Evolutionary conservation across 2,113 vertebrate species (phyloP), one percentile per base, ranked within the genome.

Genomic region (Zosterops lateralis): DNA sequence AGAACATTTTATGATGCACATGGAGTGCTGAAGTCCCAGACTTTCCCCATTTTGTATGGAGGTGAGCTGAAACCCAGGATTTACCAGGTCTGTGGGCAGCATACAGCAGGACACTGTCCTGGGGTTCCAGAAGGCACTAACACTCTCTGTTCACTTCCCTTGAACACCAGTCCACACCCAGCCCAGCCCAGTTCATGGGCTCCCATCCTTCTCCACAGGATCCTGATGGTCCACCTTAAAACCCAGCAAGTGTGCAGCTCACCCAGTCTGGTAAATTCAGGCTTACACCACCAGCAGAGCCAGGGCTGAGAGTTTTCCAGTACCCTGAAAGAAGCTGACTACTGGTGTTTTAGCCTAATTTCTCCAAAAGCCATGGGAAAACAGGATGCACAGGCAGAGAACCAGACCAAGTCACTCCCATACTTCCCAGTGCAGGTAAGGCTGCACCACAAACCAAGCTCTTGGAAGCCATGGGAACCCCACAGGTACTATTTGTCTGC

Each of bases 401-500:
- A 73, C 3, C 3, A 82, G 72, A 36, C 8, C 40, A 50, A 14
- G 51, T 32, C 56, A 31, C 19, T 65, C 58, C 25, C 34, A 50
- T 2, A 3, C 8, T 38, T 26, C 51, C 26, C 40, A 61, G 72
- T 12, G 61, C 7, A 26, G 56, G 36, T 36, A 48, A 73, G 71
- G 67, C 54, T 83, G 72, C 45, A 83, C 38, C 76, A 90, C 93
- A 62, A 73, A 36, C 14, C 19, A 32, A 54, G 54, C 21, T 29
- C 38, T 31, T 25, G 9, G 42, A 72, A 70, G 42, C 42, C 56
- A 29, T 1, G 4, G 64, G 44, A 73, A 77, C 45, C 54, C 54
- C 62, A 75, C 0, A 0, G 32, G 40, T 12, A 5, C 45, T 31
- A 2, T 40, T 16, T 48, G 45, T 20, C 56, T 47, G 62, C 67